Evolutionary conservation across 2,797 vertebrate genomes (phyloP).

Genomic region (Crypturellus tataupa): DNA sequence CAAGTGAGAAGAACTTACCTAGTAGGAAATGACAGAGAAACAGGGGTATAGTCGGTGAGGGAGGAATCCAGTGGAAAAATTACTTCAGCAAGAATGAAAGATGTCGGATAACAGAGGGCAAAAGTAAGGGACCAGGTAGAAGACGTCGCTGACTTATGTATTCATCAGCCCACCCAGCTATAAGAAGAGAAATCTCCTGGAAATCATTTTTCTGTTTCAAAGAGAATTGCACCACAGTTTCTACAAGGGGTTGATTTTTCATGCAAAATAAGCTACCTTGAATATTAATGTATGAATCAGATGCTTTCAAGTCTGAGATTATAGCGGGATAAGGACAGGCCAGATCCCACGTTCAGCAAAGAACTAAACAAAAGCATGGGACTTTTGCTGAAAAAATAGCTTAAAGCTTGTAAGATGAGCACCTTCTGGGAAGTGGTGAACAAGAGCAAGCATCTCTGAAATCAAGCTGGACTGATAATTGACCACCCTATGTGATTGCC

Average conservation of each 20-base stretch:
- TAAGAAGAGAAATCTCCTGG: background rate
- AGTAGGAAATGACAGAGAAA: background rate
- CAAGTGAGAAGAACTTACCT: background rate
- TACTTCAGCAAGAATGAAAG: background rate
- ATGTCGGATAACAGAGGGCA: background rate
- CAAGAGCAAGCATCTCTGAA: background rate
- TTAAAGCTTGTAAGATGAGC: background rate
- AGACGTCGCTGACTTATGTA: background rate
- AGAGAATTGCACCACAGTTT: background rate
- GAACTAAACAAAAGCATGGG: background rate
- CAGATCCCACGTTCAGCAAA: background rate
- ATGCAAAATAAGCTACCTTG: background rate
- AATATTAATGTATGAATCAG: background rate
- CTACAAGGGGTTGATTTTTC: background rate
- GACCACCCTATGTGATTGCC: accelerated
- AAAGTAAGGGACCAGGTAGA: background rate
- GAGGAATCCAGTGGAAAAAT: background rate
- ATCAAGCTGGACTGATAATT: background rate
- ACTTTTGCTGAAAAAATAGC: background rate
- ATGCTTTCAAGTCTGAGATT: background rate
- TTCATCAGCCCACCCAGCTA: background rate
- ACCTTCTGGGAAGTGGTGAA: background rate
- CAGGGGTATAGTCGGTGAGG: background rate
- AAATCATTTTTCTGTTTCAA: background rate
- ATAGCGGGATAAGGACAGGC: background rate